These are phyloP conservation scores for Synaphobranchus kaupii DNA, from an alignment of 2,797 vertebrate genomes.

Conservation along the genomic window DNA sequence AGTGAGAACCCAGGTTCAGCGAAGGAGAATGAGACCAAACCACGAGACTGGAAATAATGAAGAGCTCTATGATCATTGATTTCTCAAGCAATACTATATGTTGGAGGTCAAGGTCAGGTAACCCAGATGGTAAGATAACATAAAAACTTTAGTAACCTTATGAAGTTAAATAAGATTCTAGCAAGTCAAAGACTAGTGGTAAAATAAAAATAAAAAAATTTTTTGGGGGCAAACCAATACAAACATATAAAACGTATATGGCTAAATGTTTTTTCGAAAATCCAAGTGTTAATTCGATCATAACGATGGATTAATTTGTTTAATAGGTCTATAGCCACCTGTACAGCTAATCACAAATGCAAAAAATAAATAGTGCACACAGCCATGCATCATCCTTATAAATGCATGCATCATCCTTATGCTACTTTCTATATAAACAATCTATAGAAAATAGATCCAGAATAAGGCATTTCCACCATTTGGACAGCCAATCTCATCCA, in stretches of 20 bases:
- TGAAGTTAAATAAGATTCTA: not conserved
- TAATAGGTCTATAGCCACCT: not conserved
- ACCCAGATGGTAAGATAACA: not conserved
- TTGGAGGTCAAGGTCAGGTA: not conserved
- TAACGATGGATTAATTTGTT: not conserved
- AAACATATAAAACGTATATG: no score
- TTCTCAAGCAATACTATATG: not conserved
- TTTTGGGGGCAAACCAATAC: no score
- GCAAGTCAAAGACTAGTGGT: not conserved
- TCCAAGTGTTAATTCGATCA: not conserved
- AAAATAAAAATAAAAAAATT: not conserved
- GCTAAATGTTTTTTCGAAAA: not conserved
- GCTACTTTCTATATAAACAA: not conserved
- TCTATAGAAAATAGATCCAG: not conserved
- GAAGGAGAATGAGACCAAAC: constrained; percentile 1
- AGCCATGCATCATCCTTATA: not conserved
- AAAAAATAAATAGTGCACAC: not conserved
- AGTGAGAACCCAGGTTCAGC: not conserved
- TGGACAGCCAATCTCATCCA: not conserved
- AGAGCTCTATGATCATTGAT: constrained; percentile 3
- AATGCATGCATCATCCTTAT: not conserved
- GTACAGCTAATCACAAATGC: not conserved
- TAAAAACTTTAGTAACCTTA: not conserved
- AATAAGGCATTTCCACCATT: not conserved
- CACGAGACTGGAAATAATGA: not conserved